Evolutionary conservation across 2,888 invertebrate genomes (phyloP), one percentile per base, ranked within the genome.

Genomic region (Andrena minutula): DNA sequence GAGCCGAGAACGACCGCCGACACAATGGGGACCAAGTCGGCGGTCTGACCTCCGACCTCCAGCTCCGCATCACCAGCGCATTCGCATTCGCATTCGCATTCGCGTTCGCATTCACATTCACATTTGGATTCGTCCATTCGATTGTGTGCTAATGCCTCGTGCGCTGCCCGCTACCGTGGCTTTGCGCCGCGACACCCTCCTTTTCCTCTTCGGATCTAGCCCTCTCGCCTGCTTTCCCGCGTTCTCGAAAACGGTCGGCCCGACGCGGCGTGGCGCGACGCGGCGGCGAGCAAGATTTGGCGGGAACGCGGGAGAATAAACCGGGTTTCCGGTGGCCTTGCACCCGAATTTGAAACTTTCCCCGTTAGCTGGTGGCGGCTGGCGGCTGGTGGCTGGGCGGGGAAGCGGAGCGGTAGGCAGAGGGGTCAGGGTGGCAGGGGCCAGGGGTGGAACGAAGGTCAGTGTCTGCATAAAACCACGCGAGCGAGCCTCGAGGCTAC

Each of bases 401-500:
- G 73, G 64, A 68, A 75, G 86, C 87, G 75, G 76, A 76, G 77
- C 71, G 71, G 56, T 47, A 28, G 76, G 69, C 49, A 47, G 75
- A 69, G 76, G 80, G 72, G 78, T 80, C 58, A 78, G 78, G 75
- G 75, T 51, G 81, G 68, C 71, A 75, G 77, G 69, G 86, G 78
- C 82, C 84, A 85, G 86, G 83, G 80, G 87, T 78, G 88, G 85
- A 89, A 91, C 92, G 93, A 93, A 93, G 93, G 93, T 93, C 93
- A 93, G 93, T 93, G 93, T 93, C 93, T 93, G 93, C 93, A 93
- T 94, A 93, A 93, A 94, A 93, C 86, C 91, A 90, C 91, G 87
- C 88, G 90, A 87, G 89, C 90, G 90, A 87, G 89, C 90, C 90
- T 89, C 86, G 89, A 88, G 90, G 91, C 90, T 90, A 89, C 88